Evolutionary conservation across 37 sponge, comb jelly and placozoan species (phyloP), one percentile per base, ranked within the genome.

Genomic region (Axinella damicornis): DNA sequence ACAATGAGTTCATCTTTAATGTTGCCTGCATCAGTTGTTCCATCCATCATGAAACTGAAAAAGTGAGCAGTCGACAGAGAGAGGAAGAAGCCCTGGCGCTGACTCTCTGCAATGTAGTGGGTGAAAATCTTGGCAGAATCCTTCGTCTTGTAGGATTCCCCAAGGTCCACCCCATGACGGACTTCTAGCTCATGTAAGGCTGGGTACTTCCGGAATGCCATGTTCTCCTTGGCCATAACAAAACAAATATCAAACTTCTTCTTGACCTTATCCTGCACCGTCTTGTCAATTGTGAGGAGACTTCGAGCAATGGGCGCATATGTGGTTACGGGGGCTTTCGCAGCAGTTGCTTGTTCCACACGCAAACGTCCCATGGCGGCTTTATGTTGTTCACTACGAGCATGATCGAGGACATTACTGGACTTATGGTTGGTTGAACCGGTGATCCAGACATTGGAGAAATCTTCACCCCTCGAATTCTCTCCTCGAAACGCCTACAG

Each of bases 141-240:
- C 40, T 59, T 79, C 4, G 60, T 69, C 12, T 41, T 37, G 57
- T 90, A 90, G 14, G 86, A 15, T 6, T 14, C 5, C 5, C 91
- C 86, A 21, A 91, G 24, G 15, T 91, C 92, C 1, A 91, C 87
- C 31, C 87, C 87, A 77, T 91, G 92, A 20, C 83, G 53, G n/a
- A n/a, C n/a, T n/a, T n/a, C n/a, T n/a, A n/a, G n/a, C n/a, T 17
- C 20, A 20, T 17, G 59, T 57, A 21, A 20, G 68, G 17, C 24
- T 56, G 57, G 15, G 57, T 56, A 18, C 18, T 15, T 56, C 17
- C 18, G 57, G 66, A 85, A 67, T n/a, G 86, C 60, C 9, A 85
- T 32, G 46, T 70, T 78, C 52, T 85, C 86, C 71, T 77, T 85
- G 1, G 86, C 78, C 78, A 85, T 65, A 2, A 85, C 16, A 60